These are phyloP conservation scores for Lindbergichthys nudifrons DNA, from an alignment of 2,797 vertebrate genomes.

Conservation along the genomic window DNA sequence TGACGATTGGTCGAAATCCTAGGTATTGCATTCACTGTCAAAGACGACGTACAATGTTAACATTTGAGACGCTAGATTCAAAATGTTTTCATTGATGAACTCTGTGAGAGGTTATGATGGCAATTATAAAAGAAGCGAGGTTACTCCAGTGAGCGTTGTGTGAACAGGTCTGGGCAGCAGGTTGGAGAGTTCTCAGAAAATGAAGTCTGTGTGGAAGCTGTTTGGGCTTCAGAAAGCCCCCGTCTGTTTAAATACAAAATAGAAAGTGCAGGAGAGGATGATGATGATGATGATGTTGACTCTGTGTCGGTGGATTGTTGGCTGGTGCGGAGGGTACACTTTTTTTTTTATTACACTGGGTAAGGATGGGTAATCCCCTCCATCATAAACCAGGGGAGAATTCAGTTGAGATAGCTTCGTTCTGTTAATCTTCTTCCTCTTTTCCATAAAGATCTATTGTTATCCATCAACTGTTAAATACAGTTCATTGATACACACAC, in stretches of 20 bases:
- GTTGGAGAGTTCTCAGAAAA: constrained; percentile 57
- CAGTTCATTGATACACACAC: background rate
- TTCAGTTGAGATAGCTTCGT: background rate
- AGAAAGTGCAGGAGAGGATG: constrained; percentile 24
- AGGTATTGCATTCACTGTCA: too few species aligned
- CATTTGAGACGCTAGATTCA: too few species aligned
- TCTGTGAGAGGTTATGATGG: too few species aligned
- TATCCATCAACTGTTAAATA: background rate
- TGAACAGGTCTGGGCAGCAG: constrained; percentile 43
- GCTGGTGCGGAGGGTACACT: background rate
- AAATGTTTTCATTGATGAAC: too few species aligned
- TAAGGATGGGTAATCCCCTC: background rate
- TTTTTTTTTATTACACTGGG: too few species aligned
- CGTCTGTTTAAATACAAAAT: constrained; percentile 54
- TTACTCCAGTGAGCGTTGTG: background rate
- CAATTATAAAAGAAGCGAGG: too few species aligned
- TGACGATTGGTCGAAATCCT: too few species aligned
- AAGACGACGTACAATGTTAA: too few species aligned
- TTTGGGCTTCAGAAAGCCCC: constrained; percentile 65
- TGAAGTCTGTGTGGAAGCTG: constrained; percentile 38
- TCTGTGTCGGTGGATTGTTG: constrained; percentile 33
- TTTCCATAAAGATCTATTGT: background rate
- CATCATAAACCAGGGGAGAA: background rate
- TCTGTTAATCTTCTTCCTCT: background rate
- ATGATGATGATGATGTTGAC: constrained; percentile 37